Conservation (phyloP, 2,888 invertebrate genomes). For the Apamea epomidion region DNA sequence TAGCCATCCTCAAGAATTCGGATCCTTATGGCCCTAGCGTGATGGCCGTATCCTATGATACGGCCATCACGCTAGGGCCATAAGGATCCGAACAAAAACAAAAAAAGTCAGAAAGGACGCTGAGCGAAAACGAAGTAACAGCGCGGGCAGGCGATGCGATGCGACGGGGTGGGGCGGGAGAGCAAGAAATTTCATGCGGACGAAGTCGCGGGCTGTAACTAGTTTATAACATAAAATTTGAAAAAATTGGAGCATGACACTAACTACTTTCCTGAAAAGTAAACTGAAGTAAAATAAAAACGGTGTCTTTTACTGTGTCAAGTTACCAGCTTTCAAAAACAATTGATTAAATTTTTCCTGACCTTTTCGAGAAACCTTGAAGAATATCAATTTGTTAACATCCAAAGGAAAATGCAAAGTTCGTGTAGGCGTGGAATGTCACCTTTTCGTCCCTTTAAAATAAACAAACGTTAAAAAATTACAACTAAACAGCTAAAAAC, state of each 20-base stretch:
- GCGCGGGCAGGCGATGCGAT: neutral
- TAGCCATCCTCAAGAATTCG: no score
- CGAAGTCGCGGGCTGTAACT: neutral
- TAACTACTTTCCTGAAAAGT: neutral
- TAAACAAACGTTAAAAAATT: neutral
- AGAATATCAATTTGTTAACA: conserved; percentile 13
- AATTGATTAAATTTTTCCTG: neutral
- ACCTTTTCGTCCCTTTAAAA: neutral
- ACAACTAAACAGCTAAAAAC: neutral
- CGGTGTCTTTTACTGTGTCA: neutral
- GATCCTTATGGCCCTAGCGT: no score
- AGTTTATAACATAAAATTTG: neutral
- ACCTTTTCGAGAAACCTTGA: conserved; percentile 3
- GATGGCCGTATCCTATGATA: no score
- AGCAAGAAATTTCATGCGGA: neutral
- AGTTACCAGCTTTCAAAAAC: neutral
- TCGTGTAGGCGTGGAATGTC: neutral
- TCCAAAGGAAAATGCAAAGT: neutral
- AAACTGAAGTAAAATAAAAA: conserved; percentile 2
- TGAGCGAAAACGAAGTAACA: neutral
- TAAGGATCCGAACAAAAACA: neutral
- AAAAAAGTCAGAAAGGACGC: neutral
- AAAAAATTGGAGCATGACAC: neutral
- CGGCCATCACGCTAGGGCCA: neutral
- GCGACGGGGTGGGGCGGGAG: neutral